A percentile compares a stretch with the other conserved stretches of the same genome.
These are phyloP conservation scores for Ophioninae sp. DNA, from an alignment of 2,888 invertebrate species.

Conservation along the genomic window DNA sequence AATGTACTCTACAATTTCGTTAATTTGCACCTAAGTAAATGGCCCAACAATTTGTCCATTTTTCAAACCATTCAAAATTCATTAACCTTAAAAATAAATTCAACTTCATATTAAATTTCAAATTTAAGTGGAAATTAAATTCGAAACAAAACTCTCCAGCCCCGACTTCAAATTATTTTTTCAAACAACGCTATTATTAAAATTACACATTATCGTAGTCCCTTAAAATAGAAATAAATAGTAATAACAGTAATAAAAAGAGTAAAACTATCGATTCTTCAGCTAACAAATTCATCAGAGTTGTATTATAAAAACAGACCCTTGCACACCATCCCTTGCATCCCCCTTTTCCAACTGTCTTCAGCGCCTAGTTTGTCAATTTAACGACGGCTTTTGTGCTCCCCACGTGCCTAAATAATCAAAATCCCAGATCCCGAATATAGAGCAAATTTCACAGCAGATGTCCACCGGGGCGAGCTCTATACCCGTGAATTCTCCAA, in stretches of 20 bases:
- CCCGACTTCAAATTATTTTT: too few relatives aligned
- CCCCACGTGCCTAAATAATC: constrained; percentile 32
- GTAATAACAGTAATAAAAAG: too few relatives aligned
- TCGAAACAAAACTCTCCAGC: too few relatives aligned
- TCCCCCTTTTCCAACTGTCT: constrained; percentile 37
- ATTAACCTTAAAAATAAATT: too few relatives aligned
- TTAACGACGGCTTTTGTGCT: constrained; percentile 21
- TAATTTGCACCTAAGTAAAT: too few relatives aligned
- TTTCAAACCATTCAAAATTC: too few relatives aligned
- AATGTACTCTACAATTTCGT: too few relatives aligned
- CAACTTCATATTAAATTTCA: too few relatives aligned
- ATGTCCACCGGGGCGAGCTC: constrained; percentile 28
- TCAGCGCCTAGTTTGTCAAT: constrained; percentile 36
- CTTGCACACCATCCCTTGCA: constrained; percentile 8
- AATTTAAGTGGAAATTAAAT: too few relatives aligned
- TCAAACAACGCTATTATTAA: too few relatives aligned
- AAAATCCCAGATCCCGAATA: constrained; percentile 42
- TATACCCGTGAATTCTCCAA: constrained; percentile 6
- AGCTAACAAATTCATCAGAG: neutral
- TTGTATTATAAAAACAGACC: constrained; percentile 17
- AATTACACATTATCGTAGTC: too few relatives aligned
- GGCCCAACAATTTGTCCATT: too few relatives aligned
- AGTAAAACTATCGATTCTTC: neutral
- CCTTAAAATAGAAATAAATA: neutral
- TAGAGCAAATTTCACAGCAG: constrained; percentile 44